Evolutionary conservation across 2,888 invertebrate species (phyloP).

Genomic region (Gandaritis pyraliata): DNA sequence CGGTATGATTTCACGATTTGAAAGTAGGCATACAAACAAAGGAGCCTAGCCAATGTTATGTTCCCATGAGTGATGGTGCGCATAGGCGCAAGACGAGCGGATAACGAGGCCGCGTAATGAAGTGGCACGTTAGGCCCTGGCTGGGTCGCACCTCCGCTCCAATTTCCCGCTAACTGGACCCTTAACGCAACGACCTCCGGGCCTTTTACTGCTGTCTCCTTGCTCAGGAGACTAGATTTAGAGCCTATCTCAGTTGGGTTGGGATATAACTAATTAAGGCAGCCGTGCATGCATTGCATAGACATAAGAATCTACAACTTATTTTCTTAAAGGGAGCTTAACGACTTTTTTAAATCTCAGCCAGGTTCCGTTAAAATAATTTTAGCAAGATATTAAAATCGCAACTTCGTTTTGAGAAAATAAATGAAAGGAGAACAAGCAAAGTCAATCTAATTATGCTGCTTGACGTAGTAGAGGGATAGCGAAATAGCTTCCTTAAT

Average conservation of each 20-base stretch:
- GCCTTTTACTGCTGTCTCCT: constrained; percentile 58
- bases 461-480: constrained; percentile 70
- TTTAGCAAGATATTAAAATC: constrained; percentile 56
- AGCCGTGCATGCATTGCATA: constrained; percentile 1
- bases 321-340: constrained; percentile 13
- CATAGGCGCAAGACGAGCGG: constrained; percentile 50
- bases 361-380: constrained; percentile 45
- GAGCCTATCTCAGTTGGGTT: constrained; percentile 37
- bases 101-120: constrained; percentile 75
- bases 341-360: constrained; percentile 12
- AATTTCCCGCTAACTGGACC: constrained; percentile 73
- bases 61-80: constrained; percentile 41
- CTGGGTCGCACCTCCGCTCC: constrained; percentile 64
- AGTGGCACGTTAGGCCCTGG: constrained; percentile 67
- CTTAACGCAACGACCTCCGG: constrained; percentile 64
- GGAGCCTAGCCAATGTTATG: constrained; percentile 21
- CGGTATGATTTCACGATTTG: constrained; percentile 10
- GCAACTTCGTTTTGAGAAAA: constrained; percentile 67
- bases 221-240: constrained; percentile 45
- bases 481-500: constrained; percentile 72
- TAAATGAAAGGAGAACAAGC: constrained; percentile 71
- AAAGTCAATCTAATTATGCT: constrained; percentile 71
- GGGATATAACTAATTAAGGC: constrained; percentile 39
- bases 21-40: constrained; percentile 19
- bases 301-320: not conserved